These are phyloP conservation scores for Bolinopsis microptera DNA, from an alignment of 37 sponge, comb jelly and placozoan genomes.

Conservation along the genomic window DNA sequence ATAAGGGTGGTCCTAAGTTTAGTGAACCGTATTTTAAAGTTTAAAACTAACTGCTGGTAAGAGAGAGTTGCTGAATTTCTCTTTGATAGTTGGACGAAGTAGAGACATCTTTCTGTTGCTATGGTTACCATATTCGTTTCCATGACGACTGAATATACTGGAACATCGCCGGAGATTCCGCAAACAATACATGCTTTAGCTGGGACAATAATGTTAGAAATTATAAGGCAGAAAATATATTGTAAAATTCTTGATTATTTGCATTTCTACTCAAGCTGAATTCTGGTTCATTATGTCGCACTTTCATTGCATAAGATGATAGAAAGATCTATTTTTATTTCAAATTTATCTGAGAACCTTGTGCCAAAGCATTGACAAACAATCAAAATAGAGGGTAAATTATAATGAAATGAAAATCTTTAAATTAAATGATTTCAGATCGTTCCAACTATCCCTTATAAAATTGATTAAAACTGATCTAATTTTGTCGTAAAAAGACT, in stretches of 20 bases:
- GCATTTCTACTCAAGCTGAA: too few species aligned
- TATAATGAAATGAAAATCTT: conserved; percentile 57
- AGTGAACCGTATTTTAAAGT: neutral
- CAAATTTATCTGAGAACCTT: too few species aligned
- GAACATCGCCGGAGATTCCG: neutral
- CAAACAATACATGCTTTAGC: neutral
- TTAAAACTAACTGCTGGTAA: conserved; percentile 15
- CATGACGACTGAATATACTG: neutral
- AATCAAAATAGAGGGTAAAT: neutral
- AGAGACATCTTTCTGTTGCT: neutral
- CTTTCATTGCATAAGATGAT: too few species aligned
- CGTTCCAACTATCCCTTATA: conserved; percentile 55
- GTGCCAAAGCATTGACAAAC: neutral
- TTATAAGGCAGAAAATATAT: too few species aligned
- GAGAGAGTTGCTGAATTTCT: conserved; percentile 43
- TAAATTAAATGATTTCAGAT: conserved; percentile 13
- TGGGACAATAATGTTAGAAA: neutral
- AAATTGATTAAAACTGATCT: conserved; percentile 64
- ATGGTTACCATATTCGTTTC: neutral
- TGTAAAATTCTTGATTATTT: too few species aligned
- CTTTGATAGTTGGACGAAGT: conserved; percentile 35
- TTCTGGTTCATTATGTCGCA: too few species aligned
- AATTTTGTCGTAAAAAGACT: conserved; percentile 64
- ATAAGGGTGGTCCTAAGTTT: too few species aligned
- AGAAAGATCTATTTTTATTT: too few species aligned